Percentiles rank a stretch among this genome's conserved stretches.
phyloP scores from a whole-genome alignment of 2,797 vertebrate species.

The Chromis chromis region DNA sequence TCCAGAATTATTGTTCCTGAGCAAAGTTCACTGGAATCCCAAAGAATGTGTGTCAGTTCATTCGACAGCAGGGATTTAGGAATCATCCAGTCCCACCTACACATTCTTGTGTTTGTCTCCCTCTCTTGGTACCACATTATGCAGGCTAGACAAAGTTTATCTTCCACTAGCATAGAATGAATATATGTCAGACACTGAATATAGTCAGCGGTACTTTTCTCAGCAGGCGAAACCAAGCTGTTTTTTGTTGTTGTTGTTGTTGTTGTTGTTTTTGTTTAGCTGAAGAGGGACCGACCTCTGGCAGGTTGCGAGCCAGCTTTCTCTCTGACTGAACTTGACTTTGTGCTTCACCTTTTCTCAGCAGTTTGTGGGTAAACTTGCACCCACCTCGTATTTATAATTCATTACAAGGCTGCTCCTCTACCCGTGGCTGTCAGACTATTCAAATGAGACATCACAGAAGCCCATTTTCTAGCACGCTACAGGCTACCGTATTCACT shows the following conservation, averaged over 20 bases:
- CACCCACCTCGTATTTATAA: constrained; percentile 82
- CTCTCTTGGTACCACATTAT: constrained; percentile 44
- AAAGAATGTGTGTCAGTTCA: background rate
- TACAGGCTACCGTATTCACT: constrained; percentile 63
- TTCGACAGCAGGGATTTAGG: background rate
- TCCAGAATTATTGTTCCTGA: background rate
- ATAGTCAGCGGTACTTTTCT: constrained; percentile 20
- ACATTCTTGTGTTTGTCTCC: constrained; percentile 57
- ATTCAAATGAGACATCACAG: constrained; percentile 83
- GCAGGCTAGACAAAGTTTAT: constrained; percentile 17
- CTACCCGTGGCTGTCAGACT: constrained; percentile 79
- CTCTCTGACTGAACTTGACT: constrained; percentile 70
- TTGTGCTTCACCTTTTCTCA: constrained; percentile 79
- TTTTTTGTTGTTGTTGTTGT: constrained; percentile 34
- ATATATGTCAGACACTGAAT: constrained; percentile 18
- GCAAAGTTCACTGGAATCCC: background rate
- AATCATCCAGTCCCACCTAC: background rate
- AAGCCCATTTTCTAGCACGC: constrained; percentile 69
- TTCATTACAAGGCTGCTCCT: constrained; percentile 80
- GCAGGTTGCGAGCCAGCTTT: constrained; percentile 42
- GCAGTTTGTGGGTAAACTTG: constrained; percentile 71
- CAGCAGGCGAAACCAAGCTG: constrained; percentile 16
- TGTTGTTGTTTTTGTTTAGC: constrained; percentile 24
- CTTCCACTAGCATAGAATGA: constrained; percentile 1
- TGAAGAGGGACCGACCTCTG: constrained; percentile 39